Evolutionary conservation across 2,113 vertebrate genomes (phyloP).

Genomic region (Formicarius rufipectus): DNA sequence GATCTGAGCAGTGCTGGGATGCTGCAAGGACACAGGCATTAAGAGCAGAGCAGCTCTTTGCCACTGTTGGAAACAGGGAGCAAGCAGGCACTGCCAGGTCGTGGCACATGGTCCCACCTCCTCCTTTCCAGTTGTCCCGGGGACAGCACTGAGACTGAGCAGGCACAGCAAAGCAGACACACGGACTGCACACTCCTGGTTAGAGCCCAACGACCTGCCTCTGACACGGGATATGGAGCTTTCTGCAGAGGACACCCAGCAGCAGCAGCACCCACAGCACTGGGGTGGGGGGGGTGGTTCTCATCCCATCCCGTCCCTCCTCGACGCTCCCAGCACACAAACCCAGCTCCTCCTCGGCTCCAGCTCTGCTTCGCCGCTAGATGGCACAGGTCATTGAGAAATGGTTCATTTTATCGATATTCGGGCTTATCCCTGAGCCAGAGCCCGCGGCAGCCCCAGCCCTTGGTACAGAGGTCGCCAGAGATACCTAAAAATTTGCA

Average conservation of each 20-base stretch:
- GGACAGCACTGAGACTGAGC: background rate
- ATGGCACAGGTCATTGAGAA: slow-evolving; percentile 70
- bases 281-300: too few relatives aligned
- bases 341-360: background rate
- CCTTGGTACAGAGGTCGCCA: background rate
- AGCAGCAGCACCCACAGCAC: accelerated
- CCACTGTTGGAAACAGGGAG: background rate
- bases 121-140: background rate
- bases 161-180: background rate
- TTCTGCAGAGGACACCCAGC: background rate
- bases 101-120: accelerated
- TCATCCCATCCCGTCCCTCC: too few relatives aligned
- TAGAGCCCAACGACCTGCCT: background rate
- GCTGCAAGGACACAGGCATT: background rate
- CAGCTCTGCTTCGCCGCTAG: slow-evolving; percentile 59
- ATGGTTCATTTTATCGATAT: background rate
- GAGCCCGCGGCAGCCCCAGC: background rate
- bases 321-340: accelerated
- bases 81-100: accelerated
- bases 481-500: too few relatives aligned
- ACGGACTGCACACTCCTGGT: accelerated
- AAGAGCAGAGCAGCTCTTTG: background rate
- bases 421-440: background rate
- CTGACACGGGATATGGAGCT: accelerated
- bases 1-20: background rate